phyloP scores from a whole-genome alignment of 2,113 vertebrate species.

The Odobenus rosmarus region DNA sequence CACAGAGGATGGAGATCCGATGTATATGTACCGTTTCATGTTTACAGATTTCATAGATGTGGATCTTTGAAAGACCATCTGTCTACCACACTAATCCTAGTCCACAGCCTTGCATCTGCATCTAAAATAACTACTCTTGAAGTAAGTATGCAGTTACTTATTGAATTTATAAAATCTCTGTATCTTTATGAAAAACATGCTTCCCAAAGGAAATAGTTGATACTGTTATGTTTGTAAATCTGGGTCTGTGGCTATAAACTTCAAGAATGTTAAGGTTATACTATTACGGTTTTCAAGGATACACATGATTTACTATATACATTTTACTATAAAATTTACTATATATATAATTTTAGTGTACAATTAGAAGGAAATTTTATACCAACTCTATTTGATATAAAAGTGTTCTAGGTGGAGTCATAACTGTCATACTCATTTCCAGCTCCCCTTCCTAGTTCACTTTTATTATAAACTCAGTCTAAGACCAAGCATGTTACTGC shows the following conservation, averaged over 20 bases:
- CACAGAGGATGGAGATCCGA: not conserved
- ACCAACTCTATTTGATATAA: not conserved
- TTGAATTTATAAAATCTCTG: not conserved
- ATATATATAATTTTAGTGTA: not conserved
- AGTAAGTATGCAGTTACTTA: not conserved
- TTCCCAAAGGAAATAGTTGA: not conserved
- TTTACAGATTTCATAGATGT: not conserved
- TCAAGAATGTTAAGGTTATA: not conserved
- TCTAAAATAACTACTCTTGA: conserved; percentile 5
- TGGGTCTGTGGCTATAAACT: not conserved
- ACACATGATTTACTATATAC: not conserved
- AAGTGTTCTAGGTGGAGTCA: not conserved
- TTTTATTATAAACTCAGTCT: not conserved
- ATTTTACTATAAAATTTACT: not conserved
- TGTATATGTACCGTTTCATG: not conserved
- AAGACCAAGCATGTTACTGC: not conserved
- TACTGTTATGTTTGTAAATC: not conserved
- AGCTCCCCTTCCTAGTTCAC: not conserved
- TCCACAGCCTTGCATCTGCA: not conserved
- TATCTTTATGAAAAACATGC: not conserved
- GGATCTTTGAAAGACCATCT: not conserved
- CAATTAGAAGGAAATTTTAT: not conserved
- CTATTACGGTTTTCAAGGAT: not conserved
- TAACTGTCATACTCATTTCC: not conserved
- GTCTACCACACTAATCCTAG: not conserved